Conservation (phyloP, 1,140 invertebrate genomes). For the Achatina immaculata region DNA sequence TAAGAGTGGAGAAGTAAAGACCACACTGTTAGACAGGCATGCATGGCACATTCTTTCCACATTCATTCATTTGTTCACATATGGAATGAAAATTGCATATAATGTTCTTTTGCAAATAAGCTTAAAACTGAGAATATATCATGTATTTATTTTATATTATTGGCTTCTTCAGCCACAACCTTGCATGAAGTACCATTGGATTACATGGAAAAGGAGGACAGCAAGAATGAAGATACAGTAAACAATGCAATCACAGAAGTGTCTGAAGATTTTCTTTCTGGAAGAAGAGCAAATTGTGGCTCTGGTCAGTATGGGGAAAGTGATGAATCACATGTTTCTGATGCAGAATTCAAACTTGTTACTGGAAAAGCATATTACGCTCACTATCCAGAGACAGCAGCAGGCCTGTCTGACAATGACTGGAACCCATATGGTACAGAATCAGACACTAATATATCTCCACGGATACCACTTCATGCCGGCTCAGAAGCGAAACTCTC, state of each 20-base stretch:
- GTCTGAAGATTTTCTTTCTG: slow-evolving; percentile 47
- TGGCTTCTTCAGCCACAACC: slow-evolving; percentile 39
- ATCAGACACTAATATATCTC: slow-evolving; percentile 48
- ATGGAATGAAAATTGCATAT: too few species aligned
- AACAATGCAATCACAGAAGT: slow-evolving; percentile 46
- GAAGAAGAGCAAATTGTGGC: slow-evolving; percentile 25
- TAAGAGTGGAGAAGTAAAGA: too few species aligned
- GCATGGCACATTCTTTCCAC: too few species aligned
- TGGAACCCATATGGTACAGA: slow-evolving; percentile 52
- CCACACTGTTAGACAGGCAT: too few species aligned
- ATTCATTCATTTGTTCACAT: too few species aligned
- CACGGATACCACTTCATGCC: slow-evolving; percentile 18
- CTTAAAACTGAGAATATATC: too few species aligned
- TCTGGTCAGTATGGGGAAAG: slow-evolving; percentile 33
- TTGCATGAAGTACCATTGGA: slow-evolving; percentile 40
- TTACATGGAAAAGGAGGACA: slow-evolving; percentile 14
- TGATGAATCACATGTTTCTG: slow-evolving; percentile 45
- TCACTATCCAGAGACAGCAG: slow-evolving; percentile 44
- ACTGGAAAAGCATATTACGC: slow-evolving; percentile 31
- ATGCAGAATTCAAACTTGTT: slow-evolving; percentile 34
- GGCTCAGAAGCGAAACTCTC: not conserved
- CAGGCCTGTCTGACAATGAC: slow-evolving; percentile 49
- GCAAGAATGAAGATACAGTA: slow-evolving; percentile 39
- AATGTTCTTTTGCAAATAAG: too few species aligned
- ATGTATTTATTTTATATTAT: too few species aligned